Conservation (phyloP, 2,888 invertebrate genomes). For the Pogonocherus hispidulus region DNA sequence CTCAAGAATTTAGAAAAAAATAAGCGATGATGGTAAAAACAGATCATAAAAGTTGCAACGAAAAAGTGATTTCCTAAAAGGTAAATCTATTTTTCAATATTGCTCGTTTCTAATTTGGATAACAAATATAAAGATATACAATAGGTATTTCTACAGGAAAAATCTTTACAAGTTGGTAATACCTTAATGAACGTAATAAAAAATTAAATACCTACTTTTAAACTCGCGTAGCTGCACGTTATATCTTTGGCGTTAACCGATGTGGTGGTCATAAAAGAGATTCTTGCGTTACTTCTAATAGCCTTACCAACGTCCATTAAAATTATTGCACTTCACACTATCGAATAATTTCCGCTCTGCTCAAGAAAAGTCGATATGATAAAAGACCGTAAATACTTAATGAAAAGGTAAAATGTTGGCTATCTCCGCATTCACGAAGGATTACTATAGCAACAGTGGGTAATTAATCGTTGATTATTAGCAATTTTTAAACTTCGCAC, state of each 20-base stretch:
- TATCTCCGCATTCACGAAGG: constrained; percentile 1
- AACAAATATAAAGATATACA: too few relatives aligned
- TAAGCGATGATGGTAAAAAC: too few relatives aligned
- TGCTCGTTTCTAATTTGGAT: too few relatives aligned
- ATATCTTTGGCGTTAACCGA: constrained; percentile 8
- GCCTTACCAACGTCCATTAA: constrained; percentile 5
- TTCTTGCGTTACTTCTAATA: constrained; percentile 11
- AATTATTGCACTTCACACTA: constrained; percentile 13
- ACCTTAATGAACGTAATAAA: too few relatives aligned
- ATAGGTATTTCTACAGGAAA: too few relatives aligned
- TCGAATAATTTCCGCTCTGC: constrained; percentile 8
- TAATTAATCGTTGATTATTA: constrained; percentile 10
- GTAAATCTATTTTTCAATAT: too few relatives aligned
- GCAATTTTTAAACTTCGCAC: neutral
- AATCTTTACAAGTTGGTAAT: too few relatives aligned
- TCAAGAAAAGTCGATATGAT: constrained; percentile 1
- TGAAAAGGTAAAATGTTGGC: constrained; percentile 11
- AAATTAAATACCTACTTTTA: constrained; percentile 1
- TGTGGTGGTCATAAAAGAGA: neutral
- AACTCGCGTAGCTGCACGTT: neutral
- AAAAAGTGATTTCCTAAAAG: too few relatives aligned
- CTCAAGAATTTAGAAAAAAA: too few relatives aligned
- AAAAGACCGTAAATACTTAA: constrained; percentile 10
- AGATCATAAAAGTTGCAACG: too few relatives aligned
- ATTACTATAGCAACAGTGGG: neutral